Percentiles rank a stretch among this genome's conserved stretches.
Evolutionary conservation across 2,113 vertebrate genomes (phyloP).

Genomic region (Hirundichthys speculiger): DNA sequence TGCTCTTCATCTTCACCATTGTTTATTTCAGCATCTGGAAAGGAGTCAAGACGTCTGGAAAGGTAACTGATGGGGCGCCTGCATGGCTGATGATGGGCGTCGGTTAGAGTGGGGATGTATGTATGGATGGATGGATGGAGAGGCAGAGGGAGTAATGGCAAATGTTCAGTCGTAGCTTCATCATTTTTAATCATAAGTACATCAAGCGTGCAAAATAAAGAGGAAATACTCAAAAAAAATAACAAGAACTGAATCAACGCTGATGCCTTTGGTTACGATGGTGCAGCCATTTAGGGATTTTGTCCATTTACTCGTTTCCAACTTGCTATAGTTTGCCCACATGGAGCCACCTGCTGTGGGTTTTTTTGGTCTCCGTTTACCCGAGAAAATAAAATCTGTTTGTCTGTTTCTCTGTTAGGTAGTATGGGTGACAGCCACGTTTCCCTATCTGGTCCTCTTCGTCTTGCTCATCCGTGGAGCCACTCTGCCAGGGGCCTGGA

Average conservation of each 20-base stretch:
- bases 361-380: too few relatives aligned
- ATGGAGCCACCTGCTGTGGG: too few relatives aligned
- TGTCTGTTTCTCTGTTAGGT: slow-evolving; percentile 79
- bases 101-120: slow-evolving; percentile 46
- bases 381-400: neutral
- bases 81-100: slow-evolving; percentile 46
- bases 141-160: slow-evolving; percentile 1
- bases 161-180: slow-evolving; percentile 3
- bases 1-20: slow-evolving; percentile 92
- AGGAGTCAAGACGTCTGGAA: slow-evolving; percentile 97
- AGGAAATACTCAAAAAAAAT: too few relatives aligned
- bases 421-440: slow-evolving; percentile 98
- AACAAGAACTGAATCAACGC: too few relatives aligned
- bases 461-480: slow-evolving; percentile 91
- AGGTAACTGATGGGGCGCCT: slow-evolving; percentile 79
- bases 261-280: too few relatives aligned
- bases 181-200: slow-evolving; percentile 20
- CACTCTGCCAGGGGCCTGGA: slow-evolving; percentile 96
- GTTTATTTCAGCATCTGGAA: slow-evolving; percentile 99
- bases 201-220: slow-evolving; percentile 12
- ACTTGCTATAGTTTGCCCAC: too few relatives aligned
- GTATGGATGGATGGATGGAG: slow-evolving; percentile 7
- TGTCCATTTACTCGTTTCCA: too few relatives aligned
- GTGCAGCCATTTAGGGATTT: too few relatives aligned
- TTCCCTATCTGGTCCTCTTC: slow-evolving; percentile 92